Conservation (phyloP, 2,113 vertebrate species). For the Henicopernis longicauda region DNA sequence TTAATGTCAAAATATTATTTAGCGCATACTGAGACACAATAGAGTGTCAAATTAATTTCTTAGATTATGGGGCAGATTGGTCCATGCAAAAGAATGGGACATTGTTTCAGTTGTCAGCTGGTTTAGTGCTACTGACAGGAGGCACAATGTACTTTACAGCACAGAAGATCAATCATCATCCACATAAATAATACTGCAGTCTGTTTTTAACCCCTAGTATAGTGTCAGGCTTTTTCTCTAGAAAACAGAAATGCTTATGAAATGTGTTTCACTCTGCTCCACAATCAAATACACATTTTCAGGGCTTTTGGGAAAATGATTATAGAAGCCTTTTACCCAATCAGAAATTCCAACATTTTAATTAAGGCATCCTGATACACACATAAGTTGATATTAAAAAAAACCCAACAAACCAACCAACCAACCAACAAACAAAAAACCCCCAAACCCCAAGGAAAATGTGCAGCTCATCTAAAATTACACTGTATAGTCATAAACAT, state of each 20-base stretch:
- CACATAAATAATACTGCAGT: not conserved
- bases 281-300: not conserved
- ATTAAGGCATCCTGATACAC: not conserved
- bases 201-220: not conserved
- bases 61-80: not conserved
- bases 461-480: not conserved
- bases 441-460: not conserved
- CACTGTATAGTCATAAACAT: not conserved
- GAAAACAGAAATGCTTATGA: not conserved
- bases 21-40: not conserved
- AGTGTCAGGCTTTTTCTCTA: not conserved
- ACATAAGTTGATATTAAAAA: not conserved
- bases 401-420: too few relatives aligned
- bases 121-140: not conserved
- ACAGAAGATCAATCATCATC: not conserved
- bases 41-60: not conserved
- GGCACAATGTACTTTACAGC: not conserved
- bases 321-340: not conserved
- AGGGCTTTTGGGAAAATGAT: not conserved
- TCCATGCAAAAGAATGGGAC: not conserved
- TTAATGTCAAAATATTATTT: not conserved
- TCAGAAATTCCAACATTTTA: not conserved
- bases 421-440: too few relatives aligned
- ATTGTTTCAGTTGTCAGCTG: not conserved
- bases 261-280: not conserved